Base-by-base conservation (phyloP, 2,113 vertebrate genomes). In the Hippocampus guttulatus region DNA sequence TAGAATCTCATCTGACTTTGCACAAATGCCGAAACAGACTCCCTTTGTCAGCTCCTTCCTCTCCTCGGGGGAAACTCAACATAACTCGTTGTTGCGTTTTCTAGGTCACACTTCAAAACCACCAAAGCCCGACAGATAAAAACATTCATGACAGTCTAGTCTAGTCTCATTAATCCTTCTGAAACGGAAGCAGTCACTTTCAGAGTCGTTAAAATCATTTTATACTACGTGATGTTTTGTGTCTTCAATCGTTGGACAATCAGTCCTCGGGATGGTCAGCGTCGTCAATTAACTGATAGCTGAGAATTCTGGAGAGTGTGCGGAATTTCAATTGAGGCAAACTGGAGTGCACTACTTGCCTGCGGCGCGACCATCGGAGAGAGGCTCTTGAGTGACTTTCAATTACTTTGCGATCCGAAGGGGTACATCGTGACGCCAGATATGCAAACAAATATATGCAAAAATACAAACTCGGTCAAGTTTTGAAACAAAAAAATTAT, bases 1-100 rank as follows among this genome's bases (percentile, higher is more conserved):
- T n/a, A 52, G 45, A 43, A 64, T 51, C 60, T 54, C 43, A 74
- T 72, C 80, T 81, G 80, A 84, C 67, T 77, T 57, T 68, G 81
- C 82, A 86, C 73, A 85, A 81, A 74, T 47, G 1, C 25, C 5
- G 69, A 75, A 77, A 65, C 64, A 58, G 40, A 1, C 45, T 64
- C 66, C 70, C 55, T 73, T 73, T 20, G 25, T 61, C 27, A 30
- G 63, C 73, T 75, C 76, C 81, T 75, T 71, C 55, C 64, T 75
- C 72, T 74, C 60, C 12, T 74, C 75, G 33, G 23, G 23, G 75
- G 33, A 80, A 71, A 82, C 47, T 65, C 23, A 65, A 27, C 43
- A 47, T 47, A 27, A 47, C 25, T 43, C 58, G 55, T 16, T 23
- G 38, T n/a, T 64, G 63, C 3, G 14, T 65, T 65, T 65, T 65